Conservation (phyloP, 2,113 vertebrate genomes). For the Emydocephalus ijimae region DNA sequence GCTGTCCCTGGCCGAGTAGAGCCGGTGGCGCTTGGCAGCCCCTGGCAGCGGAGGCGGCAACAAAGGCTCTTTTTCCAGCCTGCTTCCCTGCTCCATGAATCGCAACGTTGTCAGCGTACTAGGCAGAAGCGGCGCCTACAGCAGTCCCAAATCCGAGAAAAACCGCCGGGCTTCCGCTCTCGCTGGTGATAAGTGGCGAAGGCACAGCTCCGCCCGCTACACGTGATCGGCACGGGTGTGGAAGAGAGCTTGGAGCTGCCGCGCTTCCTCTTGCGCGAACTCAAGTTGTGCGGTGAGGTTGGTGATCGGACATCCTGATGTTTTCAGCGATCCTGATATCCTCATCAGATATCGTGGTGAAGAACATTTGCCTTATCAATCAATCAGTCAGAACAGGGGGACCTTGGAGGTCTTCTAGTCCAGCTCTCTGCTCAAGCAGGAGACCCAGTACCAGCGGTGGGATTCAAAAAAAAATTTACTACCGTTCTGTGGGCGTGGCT, state of each 20-base stretch:
- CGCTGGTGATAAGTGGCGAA: neutral
- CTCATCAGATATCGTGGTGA: too few species aligned
- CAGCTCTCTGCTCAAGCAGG: too few species aligned
- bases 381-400: too few species aligned
- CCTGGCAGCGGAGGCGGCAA: neutral
- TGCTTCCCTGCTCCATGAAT: slow-evolving; percentile 22
- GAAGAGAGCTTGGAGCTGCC: neutral
- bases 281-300: neutral
- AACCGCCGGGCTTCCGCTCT: neutral
- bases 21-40: neutral
- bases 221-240: neutral
- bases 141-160: too few species aligned
- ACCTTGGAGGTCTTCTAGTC: too few species aligned
- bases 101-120: neutral
- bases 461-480: too few species aligned
- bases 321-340: too few species aligned
- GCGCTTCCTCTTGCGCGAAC: neutral
- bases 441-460: too few species aligned
- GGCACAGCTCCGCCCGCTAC: neutral
- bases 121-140: too few species aligned
- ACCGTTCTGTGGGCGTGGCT: too few species aligned
- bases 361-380: too few species aligned
- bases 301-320: neutral
- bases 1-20: neutral
- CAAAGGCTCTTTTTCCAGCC: slow-evolving; percentile 11